A percentile compares a stretch with the other conserved stretches of the same genome.
phyloP scores from a whole-genome alignment of 2,797 vertebrate genomes.

The Coranthus polyacanthus region DNA sequence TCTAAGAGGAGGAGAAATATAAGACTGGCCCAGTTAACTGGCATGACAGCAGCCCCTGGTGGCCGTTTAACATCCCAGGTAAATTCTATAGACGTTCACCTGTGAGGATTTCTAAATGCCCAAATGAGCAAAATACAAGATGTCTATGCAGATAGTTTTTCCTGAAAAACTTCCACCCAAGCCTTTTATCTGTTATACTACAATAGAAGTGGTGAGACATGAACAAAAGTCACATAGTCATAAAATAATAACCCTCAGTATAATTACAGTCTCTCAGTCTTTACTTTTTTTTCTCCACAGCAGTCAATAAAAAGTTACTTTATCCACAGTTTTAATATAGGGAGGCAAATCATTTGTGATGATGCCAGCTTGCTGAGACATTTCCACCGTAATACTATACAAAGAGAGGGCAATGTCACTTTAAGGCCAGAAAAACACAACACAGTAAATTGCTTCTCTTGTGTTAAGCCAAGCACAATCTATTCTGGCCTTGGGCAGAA shows the following conservation, averaged over 20 bases:
- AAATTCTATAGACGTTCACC: too few species aligned
- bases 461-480: constrained; percentile 61
- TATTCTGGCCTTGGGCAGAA: constrained; percentile 71
- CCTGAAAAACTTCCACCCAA: too few species aligned
- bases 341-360: constrained; percentile 19
- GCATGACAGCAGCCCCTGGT: constrained; percentile 70
- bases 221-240: too few species aligned
- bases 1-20: background rate
- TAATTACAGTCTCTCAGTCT: too few species aligned
- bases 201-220: too few species aligned
- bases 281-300: too few species aligned
- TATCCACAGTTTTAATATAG: background rate
- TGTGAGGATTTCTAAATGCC: background rate
- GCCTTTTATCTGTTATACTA: too few species aligned
- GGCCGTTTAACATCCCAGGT: constrained; percentile 39
- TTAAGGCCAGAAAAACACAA: constrained; percentile 57
- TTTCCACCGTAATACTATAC: constrained; percentile 7
- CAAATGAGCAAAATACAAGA: background rate
- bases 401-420: constrained; percentile 30
- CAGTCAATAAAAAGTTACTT: background rate
- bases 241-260: too few species aligned
- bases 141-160: too few species aligned
- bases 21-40: constrained; percentile 18
- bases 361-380: background rate
- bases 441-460: constrained; percentile 60